A percentile compares a stretch with the other conserved stretches of the same genome.
These are phyloP conservation scores for Idaea straminata DNA, from an alignment of 2,888 invertebrate genomes.

Conservation along the genomic window DNA sequence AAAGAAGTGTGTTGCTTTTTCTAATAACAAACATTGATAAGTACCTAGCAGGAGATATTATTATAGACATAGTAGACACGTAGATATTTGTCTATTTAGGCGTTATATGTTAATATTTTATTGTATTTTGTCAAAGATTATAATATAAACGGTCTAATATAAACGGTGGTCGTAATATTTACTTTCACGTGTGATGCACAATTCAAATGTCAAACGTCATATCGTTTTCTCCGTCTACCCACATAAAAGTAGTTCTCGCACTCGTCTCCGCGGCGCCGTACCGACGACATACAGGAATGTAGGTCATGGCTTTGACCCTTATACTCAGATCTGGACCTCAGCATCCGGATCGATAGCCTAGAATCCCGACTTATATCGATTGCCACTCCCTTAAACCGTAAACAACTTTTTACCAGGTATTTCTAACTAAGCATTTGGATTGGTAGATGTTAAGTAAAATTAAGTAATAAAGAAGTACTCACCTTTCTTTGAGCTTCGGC, in stretches of 20 bases:
- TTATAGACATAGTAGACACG: not conserved
- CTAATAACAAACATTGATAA: not conserved
- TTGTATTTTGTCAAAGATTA: not conserved
- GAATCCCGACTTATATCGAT: slow-evolving; percentile 41
- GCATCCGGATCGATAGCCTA: slow-evolving; percentile 69
- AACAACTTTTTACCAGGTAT: slow-evolving; percentile 17
- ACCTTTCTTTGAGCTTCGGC: slow-evolving; percentile 98
- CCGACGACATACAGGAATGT: slow-evolving; percentile 39
- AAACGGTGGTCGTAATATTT: not conserved
- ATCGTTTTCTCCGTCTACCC: slow-evolving; percentile 10
- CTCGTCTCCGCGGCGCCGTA: slow-evolving; percentile 18
- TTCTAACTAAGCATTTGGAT: slow-evolving; percentile 13
- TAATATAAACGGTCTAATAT: not conserved
- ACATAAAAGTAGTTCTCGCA: slow-evolving; percentile 5
- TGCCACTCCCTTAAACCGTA: slow-evolving; percentile 29
- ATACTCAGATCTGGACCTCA: slow-evolving; percentile 66
- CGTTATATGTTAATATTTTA: not conserved
- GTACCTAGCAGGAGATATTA: not conserved
- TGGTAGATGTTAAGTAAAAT: slow-evolving; percentile 20
- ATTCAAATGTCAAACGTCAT: not conserved
- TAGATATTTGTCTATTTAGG: not conserved
- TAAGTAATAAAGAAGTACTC: slow-evolving; percentile 49
- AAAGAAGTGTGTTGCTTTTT: not conserved
- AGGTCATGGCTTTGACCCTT: slow-evolving; percentile 70
- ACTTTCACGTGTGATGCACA: not conserved